Percentiles rank a stretch among this genome's conserved stretches.
Evolutionary conservation across 2,888 invertebrate species (phyloP).

Genomic region (Uloborus plumipes): DNA sequence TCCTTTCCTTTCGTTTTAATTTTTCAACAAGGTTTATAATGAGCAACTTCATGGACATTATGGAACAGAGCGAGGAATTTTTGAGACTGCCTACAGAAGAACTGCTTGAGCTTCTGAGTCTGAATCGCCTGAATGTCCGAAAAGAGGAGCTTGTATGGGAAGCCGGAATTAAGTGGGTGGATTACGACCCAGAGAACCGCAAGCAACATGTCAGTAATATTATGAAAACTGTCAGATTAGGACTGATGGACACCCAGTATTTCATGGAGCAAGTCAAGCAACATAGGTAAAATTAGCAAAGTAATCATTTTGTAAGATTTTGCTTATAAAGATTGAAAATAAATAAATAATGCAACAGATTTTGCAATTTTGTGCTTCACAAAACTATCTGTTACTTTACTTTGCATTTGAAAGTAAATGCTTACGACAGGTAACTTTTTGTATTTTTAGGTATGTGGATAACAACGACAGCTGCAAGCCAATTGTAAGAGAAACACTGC

Average conservation of each 20-base stretch:
- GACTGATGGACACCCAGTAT: constrained; percentile 88
- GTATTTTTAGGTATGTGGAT: constrained; percentile 74
- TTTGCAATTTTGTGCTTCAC: too few species aligned
- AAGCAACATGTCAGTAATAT: constrained; percentile 82
- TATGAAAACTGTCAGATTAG: constrained; percentile 75
- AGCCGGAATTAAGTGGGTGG: constrained; percentile 87
- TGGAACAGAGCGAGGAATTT: constrained; percentile 82
- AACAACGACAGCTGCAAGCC: constrained; percentile 87
- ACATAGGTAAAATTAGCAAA: constrained; percentile 77
- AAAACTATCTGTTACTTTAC: too few species aligned
- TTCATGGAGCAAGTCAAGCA: constrained; percentile 90
- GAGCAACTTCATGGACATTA: constrained; percentile 81
- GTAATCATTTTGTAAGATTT: too few species aligned
- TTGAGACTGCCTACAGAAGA: constrained; percentile 81
- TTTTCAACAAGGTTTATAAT: constrained; percentile 75
- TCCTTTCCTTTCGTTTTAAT: background rate
- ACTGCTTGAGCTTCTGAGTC: constrained; percentile 82
- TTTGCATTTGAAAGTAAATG: too few species aligned
- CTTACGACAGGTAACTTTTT: background rate
- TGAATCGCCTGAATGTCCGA: constrained; percentile 86
- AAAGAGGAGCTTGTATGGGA: constrained; percentile 91
- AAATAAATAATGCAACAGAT: too few species aligned
- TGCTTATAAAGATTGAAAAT: too few species aligned
- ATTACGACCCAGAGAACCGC: constrained; percentile 81
- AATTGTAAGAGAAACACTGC: constrained; percentile 89